phyloP scores from a whole-genome alignment of 2,888 invertebrate genomes.

The Yponomeuta malinellus region DNA sequence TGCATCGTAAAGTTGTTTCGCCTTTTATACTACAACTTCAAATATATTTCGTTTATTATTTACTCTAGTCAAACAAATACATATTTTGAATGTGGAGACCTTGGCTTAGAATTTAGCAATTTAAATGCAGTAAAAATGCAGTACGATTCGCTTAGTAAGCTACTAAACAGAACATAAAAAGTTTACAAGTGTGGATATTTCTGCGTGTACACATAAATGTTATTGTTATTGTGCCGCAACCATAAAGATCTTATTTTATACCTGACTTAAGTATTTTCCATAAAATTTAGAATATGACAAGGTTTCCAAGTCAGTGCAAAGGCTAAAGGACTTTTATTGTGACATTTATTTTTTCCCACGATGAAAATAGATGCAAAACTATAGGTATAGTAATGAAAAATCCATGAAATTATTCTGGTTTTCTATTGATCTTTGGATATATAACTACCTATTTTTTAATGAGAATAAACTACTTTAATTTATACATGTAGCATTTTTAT shows the following conservation, averaged over 20 bases:
- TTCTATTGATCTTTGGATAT: conserved; percentile 65
- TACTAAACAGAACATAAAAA: background rate
- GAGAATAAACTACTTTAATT: conserved; percentile 14
- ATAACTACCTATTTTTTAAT: conserved; percentile 54
- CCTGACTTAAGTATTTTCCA: background rate
- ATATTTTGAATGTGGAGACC: background rate
- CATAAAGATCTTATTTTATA: conserved; percentile 3
- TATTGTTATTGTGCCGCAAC: conserved; percentile 1
- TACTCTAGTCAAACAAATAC: conserved; percentile 13
- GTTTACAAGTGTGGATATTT: conserved; percentile 3
- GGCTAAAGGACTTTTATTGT: background rate
- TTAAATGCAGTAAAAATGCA: background rate
- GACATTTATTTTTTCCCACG: conserved; percentile 24
- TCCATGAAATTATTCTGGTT: conserved; percentile 49
- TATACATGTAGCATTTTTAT: conserved; percentile 3
- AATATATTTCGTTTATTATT: conserved; percentile 2
- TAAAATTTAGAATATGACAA: background rate
- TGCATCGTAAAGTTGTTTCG: conserved; percentile 26
- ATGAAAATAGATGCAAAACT: background rate
- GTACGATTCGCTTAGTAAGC: background rate
- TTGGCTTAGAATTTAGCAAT: background rate
- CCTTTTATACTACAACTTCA: conserved; percentile 44
- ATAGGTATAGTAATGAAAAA: conserved; percentile 30
- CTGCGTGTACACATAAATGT: background rate
- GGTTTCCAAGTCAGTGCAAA: background rate